These are phyloP conservation scores for Scalopus aquaticus DNA, from an alignment of 2,113 vertebrate genomes.

Conservation along the genomic window DNA sequence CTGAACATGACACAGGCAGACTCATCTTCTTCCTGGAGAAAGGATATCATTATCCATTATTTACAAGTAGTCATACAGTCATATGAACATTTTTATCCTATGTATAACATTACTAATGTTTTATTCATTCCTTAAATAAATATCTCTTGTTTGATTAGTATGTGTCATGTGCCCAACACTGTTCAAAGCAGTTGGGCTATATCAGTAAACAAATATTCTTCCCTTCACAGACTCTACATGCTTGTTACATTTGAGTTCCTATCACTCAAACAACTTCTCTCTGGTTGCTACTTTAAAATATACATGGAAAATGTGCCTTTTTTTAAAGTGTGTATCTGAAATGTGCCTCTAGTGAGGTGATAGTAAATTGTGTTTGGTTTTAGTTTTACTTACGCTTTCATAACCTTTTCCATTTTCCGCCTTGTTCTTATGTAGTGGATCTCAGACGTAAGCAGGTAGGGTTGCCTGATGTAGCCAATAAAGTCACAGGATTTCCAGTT, in stretches of 20 bases:
- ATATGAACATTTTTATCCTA: neutral
- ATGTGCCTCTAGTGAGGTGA: neutral
- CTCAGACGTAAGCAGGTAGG: neutral
- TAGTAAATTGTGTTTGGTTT: neutral
- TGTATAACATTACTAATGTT: neutral
- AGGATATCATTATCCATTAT: neutral
- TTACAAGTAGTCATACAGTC: neutral
- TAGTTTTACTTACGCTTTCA: neutral
- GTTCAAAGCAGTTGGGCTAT: neutral
- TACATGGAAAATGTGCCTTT: neutral
- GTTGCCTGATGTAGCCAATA: neutral
- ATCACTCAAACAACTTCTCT: neutral
- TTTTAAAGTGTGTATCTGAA: neutral
- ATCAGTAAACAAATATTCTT: neutral
- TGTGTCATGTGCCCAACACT: neutral
- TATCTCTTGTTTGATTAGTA: neutral
- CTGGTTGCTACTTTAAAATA: neutral
- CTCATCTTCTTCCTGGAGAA: neutral
- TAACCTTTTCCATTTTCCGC: neutral
- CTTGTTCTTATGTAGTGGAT: neutral
- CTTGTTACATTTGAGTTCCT: neutral
- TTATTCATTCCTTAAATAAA: neutral
- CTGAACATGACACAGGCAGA: neutral
- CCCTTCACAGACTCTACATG: neutral
- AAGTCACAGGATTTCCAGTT: neutral